Conservation (phyloP, 2,888 invertebrate genomes). For the Eugnorisma glareosa region DNA sequence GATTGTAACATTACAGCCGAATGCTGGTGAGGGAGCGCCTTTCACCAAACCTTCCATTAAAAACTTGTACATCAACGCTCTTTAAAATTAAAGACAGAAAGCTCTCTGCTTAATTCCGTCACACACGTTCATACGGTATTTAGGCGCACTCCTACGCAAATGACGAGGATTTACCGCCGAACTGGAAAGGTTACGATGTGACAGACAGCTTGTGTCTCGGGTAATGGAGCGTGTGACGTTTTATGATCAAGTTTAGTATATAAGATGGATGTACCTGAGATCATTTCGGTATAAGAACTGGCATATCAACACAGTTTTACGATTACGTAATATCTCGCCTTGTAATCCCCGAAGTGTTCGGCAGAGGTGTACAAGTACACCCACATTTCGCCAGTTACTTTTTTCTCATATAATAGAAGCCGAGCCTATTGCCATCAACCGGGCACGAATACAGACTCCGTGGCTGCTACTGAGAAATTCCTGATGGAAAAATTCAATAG, state of each 20-base stretch:
- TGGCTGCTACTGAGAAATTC: too few relatives aligned
- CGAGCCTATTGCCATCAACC: too few relatives aligned
- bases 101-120: conserved; percentile 33
- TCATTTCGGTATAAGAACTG: neutral
- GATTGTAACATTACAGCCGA: too few relatives aligned
- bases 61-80: conserved; percentile 36
- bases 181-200: conserved; percentile 32
- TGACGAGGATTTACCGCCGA: conserved; percentile 47
- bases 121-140: conserved; percentile 41
- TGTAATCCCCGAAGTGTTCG: neutral
- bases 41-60: conserved; percentile 12
- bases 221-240: conserved; percentile 45
- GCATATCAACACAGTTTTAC: neutral
- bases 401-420: too few relatives aligned
- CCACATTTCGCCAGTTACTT: too few relatives aligned
- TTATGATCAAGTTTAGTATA: conserved; percentile 27
- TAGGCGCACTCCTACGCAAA: conserved; percentile 30
- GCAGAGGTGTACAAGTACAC: neutral
- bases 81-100: conserved; percentile 28
- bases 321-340: neutral
- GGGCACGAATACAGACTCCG: too few relatives aligned
- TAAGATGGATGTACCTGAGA: conserved; percentile 6
- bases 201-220: conserved; percentile 40
- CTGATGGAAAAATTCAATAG: too few relatives aligned
- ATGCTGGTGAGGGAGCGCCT: too few relatives aligned